phyloP scores from a whole-genome alignment of 2,113 vertebrate genomes.

The Aphyosemion australe region DNA sequence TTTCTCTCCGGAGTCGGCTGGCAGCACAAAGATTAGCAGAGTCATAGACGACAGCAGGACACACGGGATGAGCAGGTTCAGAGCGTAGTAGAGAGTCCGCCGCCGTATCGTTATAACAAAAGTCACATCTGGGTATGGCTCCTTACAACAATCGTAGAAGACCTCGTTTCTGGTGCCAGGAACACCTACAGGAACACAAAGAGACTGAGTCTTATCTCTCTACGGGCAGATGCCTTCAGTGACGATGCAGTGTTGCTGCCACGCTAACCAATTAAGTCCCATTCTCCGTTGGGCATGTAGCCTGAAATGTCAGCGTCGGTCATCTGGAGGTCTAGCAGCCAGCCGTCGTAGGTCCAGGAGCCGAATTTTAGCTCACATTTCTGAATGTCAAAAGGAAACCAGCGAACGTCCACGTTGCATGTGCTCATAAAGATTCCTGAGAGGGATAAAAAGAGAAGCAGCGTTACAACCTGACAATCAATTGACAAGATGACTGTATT shows the following conservation, averaged over 20 bases:
- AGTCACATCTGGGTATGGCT: slow-evolving; percentile 81
- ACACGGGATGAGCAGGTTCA: slow-evolving; percentile 83
- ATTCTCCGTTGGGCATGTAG: slow-evolving; percentile 83
- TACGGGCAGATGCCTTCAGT: background rate
- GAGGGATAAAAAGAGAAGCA: background rate
- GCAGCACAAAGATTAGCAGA: slow-evolving; percentile 82
- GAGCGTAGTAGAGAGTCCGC: slow-evolving; percentile 81
- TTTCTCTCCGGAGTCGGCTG: slow-evolving; percentile 85
- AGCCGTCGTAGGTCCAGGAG: slow-evolving; percentile 83
- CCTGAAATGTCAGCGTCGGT: slow-evolving; percentile 77
- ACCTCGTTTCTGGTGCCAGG: slow-evolving; percentile 72
- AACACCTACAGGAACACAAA: slow-evolving; percentile 64
- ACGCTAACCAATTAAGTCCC: slow-evolving; percentile 81
- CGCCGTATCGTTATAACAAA: slow-evolving; percentile 80
- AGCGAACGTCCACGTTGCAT: slow-evolving; percentile 83
- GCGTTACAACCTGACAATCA: slow-evolving; percentile 11
- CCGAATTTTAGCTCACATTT: slow-evolving; percentile 83
- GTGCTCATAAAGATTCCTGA: slow-evolving; percentile 85
- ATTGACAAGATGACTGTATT: slow-evolving; percentile 13
- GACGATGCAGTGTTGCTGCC: background rate
- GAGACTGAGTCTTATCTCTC: background rate
- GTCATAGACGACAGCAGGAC: slow-evolving; percentile 82
- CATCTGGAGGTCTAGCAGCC: slow-evolving; percentile 84
- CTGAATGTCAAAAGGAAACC: slow-evolving; percentile 85
- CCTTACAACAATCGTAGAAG: slow-evolving; percentile 82